These are phyloP conservation scores for Sphaerodactylus townsendi DNA, from an alignment of 2,113 vertebrate genomes.

Conservation along the genomic window DNA sequence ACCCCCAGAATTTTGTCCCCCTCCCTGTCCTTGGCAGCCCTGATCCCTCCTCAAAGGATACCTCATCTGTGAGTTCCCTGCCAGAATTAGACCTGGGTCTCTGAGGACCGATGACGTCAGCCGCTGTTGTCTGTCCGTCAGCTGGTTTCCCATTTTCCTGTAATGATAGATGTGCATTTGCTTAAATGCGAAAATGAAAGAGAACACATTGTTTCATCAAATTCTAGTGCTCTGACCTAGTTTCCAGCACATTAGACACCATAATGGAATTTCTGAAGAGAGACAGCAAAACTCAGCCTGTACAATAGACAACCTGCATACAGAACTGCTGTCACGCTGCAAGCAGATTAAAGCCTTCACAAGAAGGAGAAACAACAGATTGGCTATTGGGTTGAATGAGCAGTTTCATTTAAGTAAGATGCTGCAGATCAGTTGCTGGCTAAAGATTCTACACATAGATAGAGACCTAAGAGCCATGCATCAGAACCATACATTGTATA, in stretches of 20 bases:
- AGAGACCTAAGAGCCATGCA: too few species aligned
- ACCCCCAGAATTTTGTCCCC: too few species aligned
- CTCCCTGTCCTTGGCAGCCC: too few species aligned
- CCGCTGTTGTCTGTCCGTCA: conserved; percentile 79
- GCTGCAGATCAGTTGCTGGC: too few species aligned
- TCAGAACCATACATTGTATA: too few species aligned
- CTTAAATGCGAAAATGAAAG: background rate
- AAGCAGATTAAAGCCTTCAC: background rate
- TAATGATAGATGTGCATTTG: conserved; percentile 40
- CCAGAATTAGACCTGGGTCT: conserved; percentile 96
- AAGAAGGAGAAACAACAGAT: too few species aligned
- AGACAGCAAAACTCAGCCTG: background rate
- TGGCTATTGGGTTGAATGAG: too few species aligned
- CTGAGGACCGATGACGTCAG: conserved; percentile 87
- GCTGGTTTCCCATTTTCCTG: conserved; percentile 89
- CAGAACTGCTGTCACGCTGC: background rate
- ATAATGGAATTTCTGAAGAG: background rate
- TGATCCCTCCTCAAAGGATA: conserved; percentile 53
- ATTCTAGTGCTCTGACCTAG: background rate
- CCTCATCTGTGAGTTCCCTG: conserved; percentile 97
- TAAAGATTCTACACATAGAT: too few species aligned
- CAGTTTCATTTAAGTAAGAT: too few species aligned
- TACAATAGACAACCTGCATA: too few species aligned
- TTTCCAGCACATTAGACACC: background rate
- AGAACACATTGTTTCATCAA: background rate